Conservation (phyloP, 2,797 vertebrate species). For the Centropyge bicolor region DNA sequence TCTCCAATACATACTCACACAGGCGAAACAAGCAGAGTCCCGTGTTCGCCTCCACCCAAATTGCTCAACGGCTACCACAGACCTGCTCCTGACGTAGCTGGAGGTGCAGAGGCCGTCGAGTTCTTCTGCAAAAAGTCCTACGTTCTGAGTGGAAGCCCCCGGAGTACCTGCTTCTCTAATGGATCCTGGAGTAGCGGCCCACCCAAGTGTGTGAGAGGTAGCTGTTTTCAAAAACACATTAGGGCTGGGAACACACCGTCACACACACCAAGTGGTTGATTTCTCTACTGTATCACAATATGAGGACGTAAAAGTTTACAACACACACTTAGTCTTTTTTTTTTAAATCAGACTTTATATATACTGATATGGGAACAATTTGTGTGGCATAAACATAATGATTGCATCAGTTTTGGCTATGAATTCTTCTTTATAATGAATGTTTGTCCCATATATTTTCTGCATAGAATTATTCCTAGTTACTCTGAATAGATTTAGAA, state of each 20-base stretch:
- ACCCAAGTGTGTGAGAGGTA: conserved; percentile 93
- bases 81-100: conserved; percentile 72
- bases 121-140: conserved; percentile 92
- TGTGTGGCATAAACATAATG: background rate
- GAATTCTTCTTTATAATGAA: conserved; percentile 1
- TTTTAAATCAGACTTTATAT: background rate
- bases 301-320: background rate
- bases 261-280: background rate
- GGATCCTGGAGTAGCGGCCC: conserved; percentile 91
- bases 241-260: background rate
- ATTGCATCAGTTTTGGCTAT: background rate
- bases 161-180: conserved; percentile 86
- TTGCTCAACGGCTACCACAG: conserved; percentile 87
- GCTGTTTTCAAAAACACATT: conserved; percentile 33
- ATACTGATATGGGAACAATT: background rate
- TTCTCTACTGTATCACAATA: conserved; percentile 17
- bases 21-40: conserved; percentile 59
- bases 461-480: background rate
- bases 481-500: background rate
- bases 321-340: background rate
- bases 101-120: conserved; percentile 78
- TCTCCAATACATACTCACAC: conserved; percentile 65
- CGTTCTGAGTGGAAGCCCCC: conserved; percentile 88
- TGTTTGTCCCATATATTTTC: background rate
- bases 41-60: conserved; percentile 78